These are phyloP conservation scores for Sphaeramia orbicularis DNA, from an alignment of 2,797 vertebrate genomes.

Conservation along the genomic window DNA sequence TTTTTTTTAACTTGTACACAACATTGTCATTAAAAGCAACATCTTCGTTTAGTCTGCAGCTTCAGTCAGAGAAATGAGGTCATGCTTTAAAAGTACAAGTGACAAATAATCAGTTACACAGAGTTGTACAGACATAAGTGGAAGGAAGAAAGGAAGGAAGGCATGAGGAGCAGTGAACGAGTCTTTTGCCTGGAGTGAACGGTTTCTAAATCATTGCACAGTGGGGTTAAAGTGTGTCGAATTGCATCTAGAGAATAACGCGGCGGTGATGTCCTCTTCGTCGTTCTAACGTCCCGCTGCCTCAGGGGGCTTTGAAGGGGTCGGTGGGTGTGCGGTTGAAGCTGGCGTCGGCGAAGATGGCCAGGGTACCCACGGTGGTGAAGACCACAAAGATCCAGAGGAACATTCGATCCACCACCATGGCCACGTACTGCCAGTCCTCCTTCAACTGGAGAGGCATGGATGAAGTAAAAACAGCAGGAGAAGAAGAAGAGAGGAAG, in stretches of 20 bases:
- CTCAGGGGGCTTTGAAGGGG: slow-evolving; percentile 77
- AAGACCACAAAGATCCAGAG: slow-evolving; percentile 89
- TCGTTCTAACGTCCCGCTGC: not conserved
- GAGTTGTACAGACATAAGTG: not conserved
- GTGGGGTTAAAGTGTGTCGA: not conserved
- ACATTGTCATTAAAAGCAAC: not conserved
- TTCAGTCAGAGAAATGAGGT: not conserved
- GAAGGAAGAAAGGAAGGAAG: not conserved
- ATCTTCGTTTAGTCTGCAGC: not conserved
- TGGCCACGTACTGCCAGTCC: slow-evolving; percentile 94
- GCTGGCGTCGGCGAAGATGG: slow-evolving; percentile 90
- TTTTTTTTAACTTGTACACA: not conserved
- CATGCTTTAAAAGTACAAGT: too few species aligned
- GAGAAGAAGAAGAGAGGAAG: not conserved
- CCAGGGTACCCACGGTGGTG: slow-evolving; percentile 88
- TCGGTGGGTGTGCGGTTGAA: slow-evolving; percentile 85
- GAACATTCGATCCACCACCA: slow-evolving; percentile 93
- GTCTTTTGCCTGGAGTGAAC: not conserved
- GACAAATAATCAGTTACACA: not conserved
- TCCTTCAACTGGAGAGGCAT: slow-evolving; percentile 83
- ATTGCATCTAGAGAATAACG: slow-evolving; percentile 4
- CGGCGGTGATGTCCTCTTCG: not conserved
- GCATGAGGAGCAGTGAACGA: not conserved
- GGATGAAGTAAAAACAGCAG: not conserved
- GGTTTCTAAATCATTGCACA: not conserved